Percentiles rank a stretch among this genome's conserved stretches.
These are phyloP conservation scores for Pseudeuparius sepicola DNA, from an alignment of 2,888 invertebrate species.

Conservation along the genomic window DNA sequence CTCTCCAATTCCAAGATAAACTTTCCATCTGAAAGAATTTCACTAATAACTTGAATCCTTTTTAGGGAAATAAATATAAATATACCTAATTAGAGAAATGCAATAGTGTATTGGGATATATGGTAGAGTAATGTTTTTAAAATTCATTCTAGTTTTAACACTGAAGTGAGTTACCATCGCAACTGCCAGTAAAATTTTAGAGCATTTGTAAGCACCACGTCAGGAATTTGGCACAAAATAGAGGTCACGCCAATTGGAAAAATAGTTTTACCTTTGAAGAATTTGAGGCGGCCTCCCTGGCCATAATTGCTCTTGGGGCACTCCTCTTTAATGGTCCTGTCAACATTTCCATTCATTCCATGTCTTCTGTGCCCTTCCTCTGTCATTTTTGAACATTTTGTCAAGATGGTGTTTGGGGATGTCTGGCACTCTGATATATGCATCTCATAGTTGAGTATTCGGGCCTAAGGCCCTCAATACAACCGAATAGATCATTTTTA, in stretches of 20 bases:
- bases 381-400: constrained; percentile 60
- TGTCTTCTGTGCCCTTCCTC: constrained; percentile 60
- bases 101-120: no score
- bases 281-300: constrained; percentile 67
- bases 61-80: no score
- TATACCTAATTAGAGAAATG: no score
- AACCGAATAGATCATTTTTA: constrained; percentile 40
- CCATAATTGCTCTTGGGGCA: constrained; percentile 35
- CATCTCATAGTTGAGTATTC: constrained; percentile 53
- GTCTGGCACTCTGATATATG: constrained; percentile 48
- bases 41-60: no score
- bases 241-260: no score
- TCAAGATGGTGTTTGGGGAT: constrained; percentile 55
- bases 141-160: no score
- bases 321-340: constrained; percentile 46
- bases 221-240: no score
- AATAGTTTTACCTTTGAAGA: constrained; percentile 71
- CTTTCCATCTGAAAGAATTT: constrained; percentile 70
- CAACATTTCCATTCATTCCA: constrained; percentile 61
- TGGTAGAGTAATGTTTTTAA: no score
- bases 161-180: no score
- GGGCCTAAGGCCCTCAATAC: constrained; percentile 33
- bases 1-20: constrained; percentile 78
- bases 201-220: no score
- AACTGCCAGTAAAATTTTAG: no score